Evolutionary conservation across 1,140 invertebrate genomes (phyloP).

Genomic region (Drosophila kepulauana): DNA sequence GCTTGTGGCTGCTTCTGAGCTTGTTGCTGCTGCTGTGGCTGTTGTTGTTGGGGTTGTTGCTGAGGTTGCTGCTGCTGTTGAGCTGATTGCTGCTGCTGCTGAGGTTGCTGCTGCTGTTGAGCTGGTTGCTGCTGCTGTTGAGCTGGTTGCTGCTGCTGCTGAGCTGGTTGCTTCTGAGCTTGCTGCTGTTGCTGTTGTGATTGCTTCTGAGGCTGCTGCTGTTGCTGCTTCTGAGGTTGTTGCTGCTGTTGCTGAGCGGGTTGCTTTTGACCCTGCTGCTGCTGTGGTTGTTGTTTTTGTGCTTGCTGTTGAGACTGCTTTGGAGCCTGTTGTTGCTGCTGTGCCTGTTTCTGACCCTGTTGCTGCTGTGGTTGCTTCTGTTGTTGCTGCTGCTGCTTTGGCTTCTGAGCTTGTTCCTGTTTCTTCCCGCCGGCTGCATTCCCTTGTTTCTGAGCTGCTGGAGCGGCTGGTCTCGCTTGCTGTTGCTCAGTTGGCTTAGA

Average conservation of each 20-base stretch:
- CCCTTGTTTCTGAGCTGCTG: slow-evolving; percentile 17
- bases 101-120: neutral
- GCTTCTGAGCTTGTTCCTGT: slow-evolving; percentile 48
- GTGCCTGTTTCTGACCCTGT: slow-evolving; percentile 27
- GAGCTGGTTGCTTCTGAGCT: slow-evolving; percentile 14
- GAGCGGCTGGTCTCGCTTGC: neutral
- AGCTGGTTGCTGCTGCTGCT: slow-evolving; percentile 31
- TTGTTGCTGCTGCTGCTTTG: slow-evolving; percentile 41
- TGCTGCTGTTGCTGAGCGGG: neutral
- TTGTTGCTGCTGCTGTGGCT: neutral
- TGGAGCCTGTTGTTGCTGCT: slow-evolving; percentile 20
- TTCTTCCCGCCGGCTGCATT: slow-evolving; percentile 42
- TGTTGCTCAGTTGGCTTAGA: neutral
- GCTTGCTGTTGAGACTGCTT: neutral
- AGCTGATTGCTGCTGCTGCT: slow-evolving; percentile 4
- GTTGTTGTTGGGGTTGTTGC: slow-evolving; percentile 13
- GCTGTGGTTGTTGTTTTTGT: neutral
- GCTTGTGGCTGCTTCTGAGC: neutral
- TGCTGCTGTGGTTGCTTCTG: slow-evolving; percentile 4
- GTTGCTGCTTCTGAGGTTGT: slow-evolving; percentile 16
- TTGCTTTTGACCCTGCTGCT: slow-evolving; percentile 7
- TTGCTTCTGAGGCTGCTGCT: slow-evolving; percentile 40
- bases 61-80: slow-evolving; percentile 5
- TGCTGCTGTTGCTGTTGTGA: slow-evolving; percentile 35
- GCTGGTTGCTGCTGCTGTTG: slow-evolving; percentile 29